Evolutionary conservation across 2,888 invertebrate genomes (phyloP).

Genomic region (Tachina lurida): DNA sequence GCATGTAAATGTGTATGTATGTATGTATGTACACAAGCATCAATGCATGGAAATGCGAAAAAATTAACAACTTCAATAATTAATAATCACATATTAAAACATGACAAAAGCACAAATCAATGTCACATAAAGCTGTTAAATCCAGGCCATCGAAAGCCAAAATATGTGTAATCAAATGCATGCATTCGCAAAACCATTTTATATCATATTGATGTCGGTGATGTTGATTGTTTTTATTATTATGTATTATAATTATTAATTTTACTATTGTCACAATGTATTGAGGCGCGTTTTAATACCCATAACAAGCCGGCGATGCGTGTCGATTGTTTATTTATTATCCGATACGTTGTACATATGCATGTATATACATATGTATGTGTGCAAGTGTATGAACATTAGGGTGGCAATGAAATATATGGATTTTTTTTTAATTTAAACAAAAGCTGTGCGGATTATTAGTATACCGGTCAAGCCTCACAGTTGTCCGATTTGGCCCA

Average conservation of each 20-base stretch:
- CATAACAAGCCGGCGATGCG: slow-evolving; percentile 75
- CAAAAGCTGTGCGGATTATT: no score
- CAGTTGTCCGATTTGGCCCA: no score
- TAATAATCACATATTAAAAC: slow-evolving; percentile 44
- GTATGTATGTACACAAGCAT: background rate
- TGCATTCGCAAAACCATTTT: slow-evolving; percentile 44
- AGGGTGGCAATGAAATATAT: no score
- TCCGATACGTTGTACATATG: background rate
- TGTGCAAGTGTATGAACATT: no score
- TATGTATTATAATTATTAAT: slow-evolving; percentile 75
- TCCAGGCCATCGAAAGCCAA: slow-evolving; percentile 28
- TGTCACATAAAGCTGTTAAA: slow-evolving; percentile 62
- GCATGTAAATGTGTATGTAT: background rate
- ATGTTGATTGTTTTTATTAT: slow-evolving; percentile 60
- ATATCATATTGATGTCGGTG: slow-evolving; percentile 36
- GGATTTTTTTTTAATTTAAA: no score
- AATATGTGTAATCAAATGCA: slow-evolving; percentile 48
- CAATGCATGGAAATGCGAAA: background rate
- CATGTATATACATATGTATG: background rate
- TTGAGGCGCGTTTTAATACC: slow-evolving; percentile 78
- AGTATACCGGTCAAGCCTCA: no score
- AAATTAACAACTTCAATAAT: background rate
- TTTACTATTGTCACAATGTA: slow-evolving; percentile 78
- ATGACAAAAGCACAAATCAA: slow-evolving; percentile 70
- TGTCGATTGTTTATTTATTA: slow-evolving; percentile 69